Base-by-base conservation (phyloP, 2,888 invertebrate species). In the Ypsolopha sequella region DNA sequence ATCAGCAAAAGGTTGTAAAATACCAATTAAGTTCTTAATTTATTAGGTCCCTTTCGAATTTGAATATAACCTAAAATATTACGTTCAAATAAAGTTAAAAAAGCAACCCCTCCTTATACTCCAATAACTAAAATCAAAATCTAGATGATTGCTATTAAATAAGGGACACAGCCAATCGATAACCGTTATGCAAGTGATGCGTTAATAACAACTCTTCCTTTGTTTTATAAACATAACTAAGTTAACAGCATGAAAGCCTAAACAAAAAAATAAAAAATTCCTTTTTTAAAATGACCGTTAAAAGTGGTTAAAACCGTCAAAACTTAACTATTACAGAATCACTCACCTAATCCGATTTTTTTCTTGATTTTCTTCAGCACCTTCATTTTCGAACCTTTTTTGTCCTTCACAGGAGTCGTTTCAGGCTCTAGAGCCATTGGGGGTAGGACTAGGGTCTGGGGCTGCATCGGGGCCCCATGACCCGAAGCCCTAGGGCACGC, bases 291-390 rank as follows among this genome's bases (percentile, higher is more conserved):
- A 11, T 39, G 4, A 39, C 11, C 33, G 44, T 9, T 7, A 44
- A 51, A 53, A 53, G 55, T 55, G 56, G 54, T 56, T 45, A 52
- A 41, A 51, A 41, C 51, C 35, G 47, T 54, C 41, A 52, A 24
- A 48, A 52, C 45, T 4, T 2, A 24, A 24, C 24, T 4, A 4
- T 24, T 24, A 24, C 24, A 3, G 24, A 24, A 24, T 2, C 7
- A 63, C 95, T 91, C 81, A 95, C 95, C 95, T 76, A 95, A 80
- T 65, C 95, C 95, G 75, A 95, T 95, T 68, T 94, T 93, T 68
- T 91, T 92, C 80, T 95, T 95, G 66, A 95, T 93, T 75, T 95
- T 95, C 89, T 95, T 95, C 57, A 95, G 84, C 56, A 95, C 93
- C 87, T 95, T 95, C 94, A 95, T 95, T 86, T 95, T 95, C 1